A percentile compares a stretch with the other conserved stretches of the same genome.
Evolutionary conservation across 2,113 vertebrate species (phyloP).

Genomic region (Verasper variegatus): DNA sequence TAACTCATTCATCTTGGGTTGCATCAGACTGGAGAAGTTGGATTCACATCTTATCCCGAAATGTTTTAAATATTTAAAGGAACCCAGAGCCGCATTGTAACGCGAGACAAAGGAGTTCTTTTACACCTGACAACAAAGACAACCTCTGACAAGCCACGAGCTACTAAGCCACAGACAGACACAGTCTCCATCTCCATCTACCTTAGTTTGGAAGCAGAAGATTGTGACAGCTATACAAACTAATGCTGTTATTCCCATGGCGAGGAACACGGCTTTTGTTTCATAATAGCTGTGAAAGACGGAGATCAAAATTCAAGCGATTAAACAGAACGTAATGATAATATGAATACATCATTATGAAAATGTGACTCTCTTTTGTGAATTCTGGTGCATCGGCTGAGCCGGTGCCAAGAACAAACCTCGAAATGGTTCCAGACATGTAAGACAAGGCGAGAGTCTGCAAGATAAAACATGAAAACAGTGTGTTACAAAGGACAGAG

Average conservation of each 20-base stretch:
- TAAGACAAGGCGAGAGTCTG: constrained; percentile 93
- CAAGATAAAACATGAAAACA: constrained; percentile 24
- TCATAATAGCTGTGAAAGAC: constrained; percentile 82
- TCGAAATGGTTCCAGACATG: constrained; percentile 91
- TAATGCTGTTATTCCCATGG: constrained; percentile 90
- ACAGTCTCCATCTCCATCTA: constrained; percentile 62
- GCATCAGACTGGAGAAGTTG: constrained; percentile 54
- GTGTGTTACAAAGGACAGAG: not conserved
- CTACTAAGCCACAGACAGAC: constrained; percentile 44
- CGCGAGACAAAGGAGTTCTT: constrained; percentile 79
- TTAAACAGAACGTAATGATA: not conserved
- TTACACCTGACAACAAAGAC: constrained; percentile 74
- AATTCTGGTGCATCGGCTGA: not conserved
- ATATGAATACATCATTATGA: not conserved
- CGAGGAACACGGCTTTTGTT: constrained; percentile 89
- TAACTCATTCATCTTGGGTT: constrained; percentile 52
- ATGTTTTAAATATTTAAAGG: constrained; percentile 80
- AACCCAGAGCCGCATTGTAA: constrained; percentile 76
- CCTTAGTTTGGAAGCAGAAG: constrained; percentile 99
- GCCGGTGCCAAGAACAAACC: constrained; percentile 77
- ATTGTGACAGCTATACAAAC: constrained; percentile 90
- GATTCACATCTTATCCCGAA: constrained; percentile 62
- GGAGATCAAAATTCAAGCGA: constrained; percentile 9
- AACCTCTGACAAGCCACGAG: constrained; percentile 57
- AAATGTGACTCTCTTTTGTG: not conserved